phyloP scores from a whole-genome alignment of 2,888 invertebrate genomes.

The Habrosyne pyritoides region DNA sequence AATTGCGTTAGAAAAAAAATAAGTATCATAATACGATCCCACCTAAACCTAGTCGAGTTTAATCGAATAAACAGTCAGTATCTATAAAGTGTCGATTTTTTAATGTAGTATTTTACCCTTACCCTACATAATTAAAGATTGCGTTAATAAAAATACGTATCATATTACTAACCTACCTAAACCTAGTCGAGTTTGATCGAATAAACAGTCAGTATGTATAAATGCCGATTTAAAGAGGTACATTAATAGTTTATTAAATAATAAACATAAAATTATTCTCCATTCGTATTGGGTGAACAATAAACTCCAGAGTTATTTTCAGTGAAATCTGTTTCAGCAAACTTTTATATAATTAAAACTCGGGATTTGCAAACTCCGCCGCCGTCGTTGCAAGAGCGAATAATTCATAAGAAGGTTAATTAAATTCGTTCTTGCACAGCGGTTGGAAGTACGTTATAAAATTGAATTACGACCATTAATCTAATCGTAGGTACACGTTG shows the following conservation, averaged over 20 bases:
- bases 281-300: slow-evolving; percentile 34
- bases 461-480: slow-evolving; percentile 49
- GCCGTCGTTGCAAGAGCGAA: slow-evolving; percentile 49
- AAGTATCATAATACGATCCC: too few relatives aligned
- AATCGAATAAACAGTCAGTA: too few relatives aligned
- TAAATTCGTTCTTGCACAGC: slow-evolving; percentile 53
- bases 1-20: neutral
- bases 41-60: too few relatives aligned
- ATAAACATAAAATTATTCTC: slow-evolving; percentile 18
- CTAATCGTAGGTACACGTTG: slow-evolving; percentile 37
- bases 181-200: too few relatives aligned
- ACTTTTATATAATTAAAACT: slow-evolving; percentile 62
- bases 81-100: too few relatives aligned
- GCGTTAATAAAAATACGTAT: too few relatives aligned
- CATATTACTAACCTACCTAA: too few relatives aligned
- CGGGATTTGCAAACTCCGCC: slow-evolving; percentile 53
- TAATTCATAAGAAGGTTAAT: slow-evolving; percentile 68
- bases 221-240: too few relatives aligned
- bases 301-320: slow-evolving; percentile 41
- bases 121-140: too few relatives aligned
- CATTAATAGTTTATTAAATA: slow-evolving; percentile 9
- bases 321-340: slow-evolving; percentile 47
- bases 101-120: too few relatives aligned
- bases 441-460: slow-evolving; percentile 45
- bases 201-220: too few relatives aligned